Conservation (phyloP, 2,888 invertebrate species). For the Steinernema scapterisci region DNA sequence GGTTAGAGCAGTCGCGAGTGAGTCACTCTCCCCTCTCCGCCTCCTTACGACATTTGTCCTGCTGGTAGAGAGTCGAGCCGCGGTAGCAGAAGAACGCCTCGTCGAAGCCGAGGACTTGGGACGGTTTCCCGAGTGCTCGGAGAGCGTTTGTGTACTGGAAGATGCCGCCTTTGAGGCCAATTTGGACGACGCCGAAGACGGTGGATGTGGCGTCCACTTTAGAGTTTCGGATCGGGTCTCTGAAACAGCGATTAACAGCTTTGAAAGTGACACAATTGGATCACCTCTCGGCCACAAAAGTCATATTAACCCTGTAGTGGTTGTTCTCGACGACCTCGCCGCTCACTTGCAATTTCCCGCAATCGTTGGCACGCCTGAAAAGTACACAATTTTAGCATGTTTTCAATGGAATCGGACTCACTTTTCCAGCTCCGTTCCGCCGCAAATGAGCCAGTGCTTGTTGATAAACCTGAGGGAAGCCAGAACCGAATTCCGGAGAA, state of each 20-base stretch:
- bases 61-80: constrained; percentile 50
- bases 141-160: constrained; percentile 66
- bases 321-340: constrained; percentile 56
- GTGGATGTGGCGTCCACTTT: constrained; percentile 67
- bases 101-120: constrained; percentile 55
- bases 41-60: constrained; percentile 55
- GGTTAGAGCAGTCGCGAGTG: background rate
- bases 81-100: constrained; percentile 67
- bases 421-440: constrained; percentile 47
- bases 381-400: constrained; percentile 22
- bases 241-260: constrained; percentile 39
- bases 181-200: constrained; percentile 63
- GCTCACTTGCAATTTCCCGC: constrained; percentile 65
- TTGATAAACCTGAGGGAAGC: constrained; percentile 65
- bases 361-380: constrained; percentile 52
- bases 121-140: constrained; percentile 59
- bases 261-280: background rate
- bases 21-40: constrained; percentile 19
- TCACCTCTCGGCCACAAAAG: constrained; percentile 63
- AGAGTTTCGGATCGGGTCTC: constrained; percentile 64
- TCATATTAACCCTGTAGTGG: constrained; percentile 64
- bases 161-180: constrained; percentile 65
- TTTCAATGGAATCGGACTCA: constrained; percentile 23
- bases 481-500: constrained; percentile 53
- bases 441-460: constrained; percentile 64